Conservation (phyloP, 2,113 vertebrate genomes). For the Enhydra lutris region DNA sequence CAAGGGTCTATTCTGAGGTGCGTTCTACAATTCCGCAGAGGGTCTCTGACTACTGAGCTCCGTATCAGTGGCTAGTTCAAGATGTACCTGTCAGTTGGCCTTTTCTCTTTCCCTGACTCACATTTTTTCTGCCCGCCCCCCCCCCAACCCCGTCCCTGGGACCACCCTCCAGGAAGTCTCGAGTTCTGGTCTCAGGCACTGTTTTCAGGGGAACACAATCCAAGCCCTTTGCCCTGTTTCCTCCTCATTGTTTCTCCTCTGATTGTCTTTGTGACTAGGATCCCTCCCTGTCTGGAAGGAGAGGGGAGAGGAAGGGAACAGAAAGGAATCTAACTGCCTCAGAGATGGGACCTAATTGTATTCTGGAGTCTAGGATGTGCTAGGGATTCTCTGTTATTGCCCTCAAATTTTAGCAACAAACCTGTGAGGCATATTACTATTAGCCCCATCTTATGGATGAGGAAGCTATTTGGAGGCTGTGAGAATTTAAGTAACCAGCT, state of each 20-base stretch:
- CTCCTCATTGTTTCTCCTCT: slow-evolving; percentile 48
- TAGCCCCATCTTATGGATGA: neutral
- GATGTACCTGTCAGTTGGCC: neutral
- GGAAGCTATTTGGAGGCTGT: neutral
- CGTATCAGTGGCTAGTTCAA: neutral
- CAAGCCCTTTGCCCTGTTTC: slow-evolving; percentile 25
- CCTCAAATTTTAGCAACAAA: neutral
- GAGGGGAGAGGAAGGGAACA: neutral
- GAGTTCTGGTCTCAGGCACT: neutral
- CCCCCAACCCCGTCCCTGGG: neutral
- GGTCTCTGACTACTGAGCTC: neutral
- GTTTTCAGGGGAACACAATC: slow-evolving; percentile 32
- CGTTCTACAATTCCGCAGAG: neutral
- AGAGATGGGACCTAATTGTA: neutral
- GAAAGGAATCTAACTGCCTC: neutral
- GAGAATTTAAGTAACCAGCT: neutral
- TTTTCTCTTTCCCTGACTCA: neutral
- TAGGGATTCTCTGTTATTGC: neutral
- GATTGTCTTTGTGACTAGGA: slow-evolving; percentile 15
- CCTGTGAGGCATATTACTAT: neutral
- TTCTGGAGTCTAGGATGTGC: neutral
- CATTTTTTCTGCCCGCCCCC: neutral
- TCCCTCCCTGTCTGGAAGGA: neutral
- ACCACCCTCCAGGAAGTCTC: neutral
- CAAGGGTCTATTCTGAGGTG: neutral